phyloP scores from a whole-genome alignment of 2,888 invertebrate species.

The Colostygia pectinataria region DNA sequence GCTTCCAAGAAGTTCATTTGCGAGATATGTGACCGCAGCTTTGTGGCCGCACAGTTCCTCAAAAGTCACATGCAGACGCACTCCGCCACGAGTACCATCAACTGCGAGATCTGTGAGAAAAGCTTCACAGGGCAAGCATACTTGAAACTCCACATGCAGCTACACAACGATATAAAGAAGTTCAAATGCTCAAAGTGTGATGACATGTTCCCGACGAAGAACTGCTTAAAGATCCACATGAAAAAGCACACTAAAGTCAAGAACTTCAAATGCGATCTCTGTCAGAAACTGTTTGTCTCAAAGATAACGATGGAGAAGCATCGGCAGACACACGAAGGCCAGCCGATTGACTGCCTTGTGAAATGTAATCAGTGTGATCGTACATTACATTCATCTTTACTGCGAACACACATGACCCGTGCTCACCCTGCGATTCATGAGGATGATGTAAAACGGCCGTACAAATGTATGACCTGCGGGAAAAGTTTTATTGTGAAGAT shows the following conservation, averaged over 20 bases:
- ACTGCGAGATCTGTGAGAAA: slow-evolving; percentile 74
- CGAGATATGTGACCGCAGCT: slow-evolving; percentile 73
- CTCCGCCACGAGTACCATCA: slow-evolving; percentile 68
- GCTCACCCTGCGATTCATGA: slow-evolving; percentile 66
- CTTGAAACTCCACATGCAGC: slow-evolving; percentile 75
- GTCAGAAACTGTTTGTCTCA: slow-evolving; percentile 73
- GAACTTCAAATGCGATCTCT: slow-evolving; percentile 76
- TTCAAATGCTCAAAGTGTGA: slow-evolving; percentile 77
- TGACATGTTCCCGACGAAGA: slow-evolving; percentile 77
- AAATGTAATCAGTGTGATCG: slow-evolving; percentile 75
- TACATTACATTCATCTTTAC: slow-evolving; percentile 70
- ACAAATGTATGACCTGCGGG: slow-evolving; percentile 74
- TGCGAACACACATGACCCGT: slow-evolving; percentile 66
- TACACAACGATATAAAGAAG: slow-evolving; percentile 76
- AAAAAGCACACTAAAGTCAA: slow-evolving; percentile 78
- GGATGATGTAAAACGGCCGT: slow-evolving; percentile 73
- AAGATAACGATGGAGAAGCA: slow-evolving; percentile 79
- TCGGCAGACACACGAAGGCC: slow-evolving; percentile 70
- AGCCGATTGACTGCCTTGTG: slow-evolving; percentile 73
- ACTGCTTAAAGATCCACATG: slow-evolving; percentile 76
- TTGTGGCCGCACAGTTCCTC: slow-evolving; percentile 75
- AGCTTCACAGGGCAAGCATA: slow-evolving; percentile 77
- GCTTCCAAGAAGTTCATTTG: slow-evolving; percentile 71
- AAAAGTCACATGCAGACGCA: slow-evolving; percentile 79
- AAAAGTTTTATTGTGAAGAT: slow-evolving; percentile 77